Base-by-base conservation (phyloP, 2,113 vertebrate genomes). In the Phaethon lepturus region DNA sequence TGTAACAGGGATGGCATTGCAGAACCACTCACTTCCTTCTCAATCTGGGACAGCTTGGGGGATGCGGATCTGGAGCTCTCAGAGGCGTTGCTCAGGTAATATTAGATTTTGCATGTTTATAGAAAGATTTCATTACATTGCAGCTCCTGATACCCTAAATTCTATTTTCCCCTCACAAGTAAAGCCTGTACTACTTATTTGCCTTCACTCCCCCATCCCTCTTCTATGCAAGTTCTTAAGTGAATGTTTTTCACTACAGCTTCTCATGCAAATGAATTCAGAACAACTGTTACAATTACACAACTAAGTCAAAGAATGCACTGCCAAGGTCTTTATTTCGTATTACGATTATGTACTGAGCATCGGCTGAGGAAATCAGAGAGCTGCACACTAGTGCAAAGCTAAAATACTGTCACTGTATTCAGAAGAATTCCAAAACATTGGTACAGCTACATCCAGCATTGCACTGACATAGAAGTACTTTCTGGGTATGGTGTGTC, bases 181-280 rank as follows among this genome's bases (percentile, higher is more conserved):
- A 55, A 87, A 77, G 72, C 82, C 8, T 92, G 63, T 31, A 86
- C 77, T 88, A 92, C 59, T 74, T 86, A 40, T 15, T 90, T 73
- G 44, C 38, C 45, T 92, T 92, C 72, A 50, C 78, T 93, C 78
- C 77, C 86, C 73, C 20, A 0, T 90, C 66, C 45, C 55, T 92
- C 15, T 49, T 69, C 42, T 45, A 20, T 5, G 2, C 7, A 35
- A 93, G 64, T 69, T 86, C 72, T 79, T 47, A 40, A 89, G 44
- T 52, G 73, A 95, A 91, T 87, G 87, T 84, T 95, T 94, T 94
- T 84, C 80, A 78, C 66, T 6, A 28, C 47, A 47, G 85, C 50
- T 97, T 88, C 90, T 93, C 93, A 94, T 95, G 96, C 92, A 96
- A 97, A 96, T 94, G 35, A 96, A 96, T 97, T 96, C 93, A 94